phyloP scores from a whole-genome alignment of 1,140 invertebrate species.

The Leptestheria dahalacensis region DNA sequence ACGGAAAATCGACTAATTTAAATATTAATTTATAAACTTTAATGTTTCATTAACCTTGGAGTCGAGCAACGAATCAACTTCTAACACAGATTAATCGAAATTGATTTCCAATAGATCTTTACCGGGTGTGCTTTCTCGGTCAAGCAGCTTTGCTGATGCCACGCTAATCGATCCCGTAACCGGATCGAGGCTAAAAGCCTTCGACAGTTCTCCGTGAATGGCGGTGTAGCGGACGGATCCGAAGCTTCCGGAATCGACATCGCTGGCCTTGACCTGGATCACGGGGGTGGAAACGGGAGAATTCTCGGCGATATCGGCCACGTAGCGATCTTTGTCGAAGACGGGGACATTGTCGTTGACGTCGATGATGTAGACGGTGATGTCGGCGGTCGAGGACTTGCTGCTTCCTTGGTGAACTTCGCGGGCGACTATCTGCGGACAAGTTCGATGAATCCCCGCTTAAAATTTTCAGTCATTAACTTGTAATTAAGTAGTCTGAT shows the following conservation, averaged over 20 bases:
- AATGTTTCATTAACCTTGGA: no score
- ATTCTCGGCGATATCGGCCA: conserved; percentile 60
- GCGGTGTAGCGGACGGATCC: conserved; percentile 57
- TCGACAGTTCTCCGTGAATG: conserved; percentile 54
- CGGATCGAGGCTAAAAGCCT: conserved; percentile 58
- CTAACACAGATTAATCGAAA: no score
- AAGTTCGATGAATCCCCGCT: neutral
- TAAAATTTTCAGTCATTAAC: no score
- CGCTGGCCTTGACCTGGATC: conserved; percentile 49
- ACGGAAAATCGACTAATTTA: no score
- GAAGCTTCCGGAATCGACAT: conserved; percentile 52
- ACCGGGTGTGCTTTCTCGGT: conserved; percentile 57
- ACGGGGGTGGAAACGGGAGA: conserved; percentile 55
- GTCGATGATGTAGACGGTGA: conserved; percentile 67
- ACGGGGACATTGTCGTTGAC: conserved; percentile 77
- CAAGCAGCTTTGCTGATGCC: conserved; percentile 51
- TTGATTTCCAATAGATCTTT: no score
- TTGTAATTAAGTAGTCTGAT: no score
- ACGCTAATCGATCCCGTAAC: conserved; percentile 62
- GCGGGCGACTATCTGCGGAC: conserved; percentile 51
- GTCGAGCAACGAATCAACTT: no score
- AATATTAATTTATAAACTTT: no score
- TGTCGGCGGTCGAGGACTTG: conserved; percentile 48
- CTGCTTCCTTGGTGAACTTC: conserved; percentile 40
- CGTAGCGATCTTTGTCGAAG: conserved; percentile 55